phyloP scores from a whole-genome alignment of 2,888 invertebrate species.

The Caenorhabditis sp. region DNA sequence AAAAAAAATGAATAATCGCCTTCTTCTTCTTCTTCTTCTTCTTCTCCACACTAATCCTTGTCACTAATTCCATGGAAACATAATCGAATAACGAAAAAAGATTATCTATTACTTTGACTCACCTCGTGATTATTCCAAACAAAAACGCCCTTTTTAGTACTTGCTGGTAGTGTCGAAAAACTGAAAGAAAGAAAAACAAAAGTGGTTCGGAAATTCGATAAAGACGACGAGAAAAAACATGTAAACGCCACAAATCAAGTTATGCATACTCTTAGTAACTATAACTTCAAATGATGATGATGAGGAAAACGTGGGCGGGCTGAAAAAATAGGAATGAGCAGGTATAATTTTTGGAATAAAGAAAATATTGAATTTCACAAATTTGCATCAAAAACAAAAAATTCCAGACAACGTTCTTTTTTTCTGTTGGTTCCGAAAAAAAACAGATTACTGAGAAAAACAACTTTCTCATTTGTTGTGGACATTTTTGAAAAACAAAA shows the following conservation, averaged over 20 bases:
- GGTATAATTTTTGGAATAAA: too few species aligned
- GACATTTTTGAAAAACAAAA: too few species aligned
- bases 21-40: not conserved
- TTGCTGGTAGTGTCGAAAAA: not conserved
- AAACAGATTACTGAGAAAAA: too few species aligned
- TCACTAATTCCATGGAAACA: conserved; percentile 31
- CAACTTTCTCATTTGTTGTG: too few species aligned
- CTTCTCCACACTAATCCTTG: not conserved
- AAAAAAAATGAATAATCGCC: not conserved
- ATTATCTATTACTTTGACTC: not conserved
- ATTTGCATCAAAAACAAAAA: too few species aligned
- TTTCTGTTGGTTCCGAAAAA: too few species aligned
- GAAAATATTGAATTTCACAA: too few species aligned
- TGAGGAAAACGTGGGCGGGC: not conserved
- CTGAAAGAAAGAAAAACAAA: not conserved
- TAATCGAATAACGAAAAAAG: conserved; percentile 23
- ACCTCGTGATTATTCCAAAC: not conserved
- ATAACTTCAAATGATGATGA: not conserved
- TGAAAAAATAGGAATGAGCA: not conserved
- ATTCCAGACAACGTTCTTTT: too few species aligned
- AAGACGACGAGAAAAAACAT: not conserved
- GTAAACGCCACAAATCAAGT: conserved; percentile 2
- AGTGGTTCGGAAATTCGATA: not conserved
- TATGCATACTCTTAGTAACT: not conserved
- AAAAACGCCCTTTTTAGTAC: not conserved